Conservation (phyloP, 2,113 vertebrate genomes). For the Saguinus imperator region DNA sequence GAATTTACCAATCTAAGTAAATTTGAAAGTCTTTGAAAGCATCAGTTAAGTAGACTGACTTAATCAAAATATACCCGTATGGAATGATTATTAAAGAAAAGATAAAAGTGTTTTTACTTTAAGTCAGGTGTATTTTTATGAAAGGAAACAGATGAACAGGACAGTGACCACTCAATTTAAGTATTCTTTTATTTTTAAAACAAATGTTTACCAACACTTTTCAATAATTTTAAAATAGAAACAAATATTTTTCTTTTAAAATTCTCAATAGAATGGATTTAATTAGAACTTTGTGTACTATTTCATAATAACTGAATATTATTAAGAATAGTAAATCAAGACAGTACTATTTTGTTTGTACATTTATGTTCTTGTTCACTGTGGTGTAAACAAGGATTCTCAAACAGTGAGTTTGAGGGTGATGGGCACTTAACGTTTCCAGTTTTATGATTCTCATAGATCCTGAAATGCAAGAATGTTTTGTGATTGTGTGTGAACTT, state of each 20-base stretch:
- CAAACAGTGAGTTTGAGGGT: not conserved
- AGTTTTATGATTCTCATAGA: not conserved
- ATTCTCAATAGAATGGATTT: constrained; percentile 71
- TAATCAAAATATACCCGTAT: not conserved
- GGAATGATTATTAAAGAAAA: constrained; percentile 16
- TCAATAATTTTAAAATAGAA: constrained; percentile 76
- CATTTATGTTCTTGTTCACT: not conserved
- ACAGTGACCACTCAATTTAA: constrained; percentile 20
- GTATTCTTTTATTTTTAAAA: constrained; percentile 43
- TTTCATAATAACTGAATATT: constrained; percentile 71
- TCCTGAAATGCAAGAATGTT: not conserved
- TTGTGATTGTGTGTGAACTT: not conserved
- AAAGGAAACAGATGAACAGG: not conserved
- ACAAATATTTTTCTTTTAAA: constrained; percentile 70
- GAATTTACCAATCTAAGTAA: constrained; percentile 2
- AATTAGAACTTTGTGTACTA: constrained; percentile 71
- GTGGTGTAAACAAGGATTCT: not conserved
- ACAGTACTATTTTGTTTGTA: constrained; percentile 61
- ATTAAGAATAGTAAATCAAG: constrained; percentile 66
- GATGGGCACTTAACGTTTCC: not conserved
- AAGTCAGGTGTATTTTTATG: not conserved
- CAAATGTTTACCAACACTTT: constrained; percentile 38
- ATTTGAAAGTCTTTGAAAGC: constrained; percentile 52
- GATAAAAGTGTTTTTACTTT: not conserved
- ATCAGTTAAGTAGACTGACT: constrained; percentile 8